These are phyloP conservation scores for Tragelaphus oryx DNA, from an alignment of 2,797 vertebrate species.

Conservation along the genomic window DNA sequence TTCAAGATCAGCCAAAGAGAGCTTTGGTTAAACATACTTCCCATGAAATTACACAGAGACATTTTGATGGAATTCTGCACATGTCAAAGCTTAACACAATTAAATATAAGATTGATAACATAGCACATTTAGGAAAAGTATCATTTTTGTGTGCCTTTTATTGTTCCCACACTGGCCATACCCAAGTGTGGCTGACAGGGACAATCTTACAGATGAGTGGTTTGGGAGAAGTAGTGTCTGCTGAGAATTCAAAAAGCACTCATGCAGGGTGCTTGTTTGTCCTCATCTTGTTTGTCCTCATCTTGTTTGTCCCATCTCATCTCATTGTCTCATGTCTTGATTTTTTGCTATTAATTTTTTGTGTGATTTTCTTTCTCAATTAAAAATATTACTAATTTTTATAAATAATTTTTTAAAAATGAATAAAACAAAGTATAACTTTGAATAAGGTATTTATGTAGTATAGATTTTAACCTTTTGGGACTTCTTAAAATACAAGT, in stretches of 20 bases:
- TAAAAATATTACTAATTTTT: not conserved
- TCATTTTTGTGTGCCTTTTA: conserved; percentile 20
- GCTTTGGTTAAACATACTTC: not conserved
- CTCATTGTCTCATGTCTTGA: not conserved
- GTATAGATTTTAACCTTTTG: not conserved
- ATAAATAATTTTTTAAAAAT: not conserved
- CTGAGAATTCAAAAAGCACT: not conserved
- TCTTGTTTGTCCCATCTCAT: not conserved
- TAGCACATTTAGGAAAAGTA: not conserved
- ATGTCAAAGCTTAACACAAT: not conserved
- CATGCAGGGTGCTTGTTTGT: too few species aligned
- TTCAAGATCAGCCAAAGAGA: not conserved
- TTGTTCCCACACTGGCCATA: not conserved
- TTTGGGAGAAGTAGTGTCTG: not conserved
- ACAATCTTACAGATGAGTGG: not conserved
- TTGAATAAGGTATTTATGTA: not conserved
- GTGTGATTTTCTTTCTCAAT: not conserved
- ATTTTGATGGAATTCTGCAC: not conserved
- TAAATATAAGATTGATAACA: conserved; percentile 15
- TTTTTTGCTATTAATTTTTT: not conserved
- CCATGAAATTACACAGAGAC: not conserved
- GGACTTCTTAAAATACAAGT: not conserved
- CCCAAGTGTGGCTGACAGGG: not conserved
- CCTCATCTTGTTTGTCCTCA: not conserved
- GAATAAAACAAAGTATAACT: not conserved